Base-by-base conservation (phyloP, 2,888 invertebrate species). In the Heliconius ismenius region DNA sequence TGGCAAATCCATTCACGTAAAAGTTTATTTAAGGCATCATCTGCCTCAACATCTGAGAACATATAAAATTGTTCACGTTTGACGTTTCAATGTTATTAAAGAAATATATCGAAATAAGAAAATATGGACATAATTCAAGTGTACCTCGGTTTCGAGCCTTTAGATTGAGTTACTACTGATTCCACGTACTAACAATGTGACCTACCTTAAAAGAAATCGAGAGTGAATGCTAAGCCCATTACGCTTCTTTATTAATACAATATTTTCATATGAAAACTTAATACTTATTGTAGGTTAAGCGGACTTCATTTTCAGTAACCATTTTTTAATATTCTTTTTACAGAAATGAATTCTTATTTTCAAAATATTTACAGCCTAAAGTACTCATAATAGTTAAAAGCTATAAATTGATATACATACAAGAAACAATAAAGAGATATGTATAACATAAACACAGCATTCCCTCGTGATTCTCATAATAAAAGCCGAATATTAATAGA, bases 401-500 rank as follows among this genome's bases (percentile, higher is more conserved):
- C 11, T 26, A 24, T 10, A 58, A 58, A 58, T n/a, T n/a, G 21
- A 13, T 65, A 65, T 65, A 13, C n/a, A 10, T 58, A 54, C 21
- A 70, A 70, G 32, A 58, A 32, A 70, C 18, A 32, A 54, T 32
- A 58, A 58, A 28, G 58, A n/a, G 3, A n/a, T 54, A 32, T 70
- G 21, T 49, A 58, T n/a, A 32, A 70, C n/a, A 49, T 70, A 70
- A 69, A 69, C 69, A 67, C 24, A 54, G n/a, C 18, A 69, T 54
- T 32, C 28, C 49, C 49, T n/a, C 67, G 54, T 10, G 28, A 54
- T 69, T 69, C 28, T 32, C 54, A 28, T 13, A 69, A 72, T 36
- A 36, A 28, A 60, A 73, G 60, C 60, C 10, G 13, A 72, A 62
- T 62, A 73, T 62, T 73, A 62, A 39, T 36, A 73, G 62, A 39